Percentiles rank a stretch among this genome's conserved stretches.
Conservation (phyloP, 2,113 vertebrate genomes). For the Ochotona curzoniae region DNA sequence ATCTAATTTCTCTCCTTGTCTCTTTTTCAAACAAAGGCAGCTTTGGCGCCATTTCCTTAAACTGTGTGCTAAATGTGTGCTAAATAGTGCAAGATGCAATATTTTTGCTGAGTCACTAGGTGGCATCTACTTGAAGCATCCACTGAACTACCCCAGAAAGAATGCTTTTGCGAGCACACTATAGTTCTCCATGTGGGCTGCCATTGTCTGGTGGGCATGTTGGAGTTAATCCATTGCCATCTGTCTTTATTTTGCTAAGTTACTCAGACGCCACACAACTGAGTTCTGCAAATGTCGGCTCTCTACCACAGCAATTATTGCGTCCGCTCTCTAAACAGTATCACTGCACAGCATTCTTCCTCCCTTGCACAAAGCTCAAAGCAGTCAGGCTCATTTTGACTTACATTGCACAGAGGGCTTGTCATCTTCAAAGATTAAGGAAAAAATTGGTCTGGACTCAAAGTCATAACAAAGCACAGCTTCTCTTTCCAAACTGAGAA, state of each 20-base stretch:
- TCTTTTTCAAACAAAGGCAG: background rate
- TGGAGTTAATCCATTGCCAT: constrained; percentile 80
- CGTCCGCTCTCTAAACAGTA: constrained; percentile 68
- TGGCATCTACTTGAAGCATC: constrained; percentile 59
- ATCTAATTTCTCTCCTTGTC: background rate
- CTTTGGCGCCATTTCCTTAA: background rate
- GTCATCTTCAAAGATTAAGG: constrained; percentile 64
- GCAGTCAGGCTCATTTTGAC: constrained; percentile 45
- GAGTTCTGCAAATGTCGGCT: constrained; percentile 75
- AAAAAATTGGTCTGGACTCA: constrained; percentile 53
- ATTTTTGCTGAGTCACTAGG: constrained; percentile 62
- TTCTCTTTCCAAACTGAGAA: constrained; percentile 55
- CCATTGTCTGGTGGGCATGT: constrained; percentile 67
- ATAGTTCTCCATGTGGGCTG: constrained; percentile 65
- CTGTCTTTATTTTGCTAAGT: constrained; percentile 83
- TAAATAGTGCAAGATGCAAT: constrained; percentile 55
- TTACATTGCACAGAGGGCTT: constrained; percentile 58
- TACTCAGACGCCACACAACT: constrained; percentile 79
- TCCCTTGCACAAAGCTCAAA: constrained; percentile 3
- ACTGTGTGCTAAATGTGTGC: constrained; percentile 12
- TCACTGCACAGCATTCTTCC: constrained; percentile 27
- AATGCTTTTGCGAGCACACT: constrained; percentile 4
- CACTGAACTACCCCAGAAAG: background rate
- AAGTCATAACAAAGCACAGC: constrained; percentile 65
- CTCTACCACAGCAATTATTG: constrained; percentile 61